Conservation (phyloP, 2,888 invertebrate species). For the Nomada fucata region DNA sequence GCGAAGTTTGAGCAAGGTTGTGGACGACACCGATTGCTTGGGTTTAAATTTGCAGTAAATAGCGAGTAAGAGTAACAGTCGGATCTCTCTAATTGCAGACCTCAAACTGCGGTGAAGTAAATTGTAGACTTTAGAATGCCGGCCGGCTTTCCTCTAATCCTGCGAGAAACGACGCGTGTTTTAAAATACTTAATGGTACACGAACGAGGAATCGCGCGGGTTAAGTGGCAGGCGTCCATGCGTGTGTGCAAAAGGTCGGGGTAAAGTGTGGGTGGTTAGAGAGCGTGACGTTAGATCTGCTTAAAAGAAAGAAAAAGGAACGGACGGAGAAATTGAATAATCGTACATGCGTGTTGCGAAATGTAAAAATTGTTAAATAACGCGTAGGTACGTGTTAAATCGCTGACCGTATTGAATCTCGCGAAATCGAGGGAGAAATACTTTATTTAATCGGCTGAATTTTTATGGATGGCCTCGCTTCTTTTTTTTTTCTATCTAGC, state of each 20-base stretch:
- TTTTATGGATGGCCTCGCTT: too few relatives aligned
- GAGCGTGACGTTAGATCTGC: too few relatives aligned
- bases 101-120: constrained; percentile 18
- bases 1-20: neutral
- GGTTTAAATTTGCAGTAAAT: constrained; percentile 20
- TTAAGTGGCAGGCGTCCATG: neutral
- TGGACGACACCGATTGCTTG: neutral
- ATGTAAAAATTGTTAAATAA: neutral
- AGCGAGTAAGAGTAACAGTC: neutral
- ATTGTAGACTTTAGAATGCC: constrained; percentile 16
- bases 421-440: too few relatives aligned
- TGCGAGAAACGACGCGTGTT: neutral
- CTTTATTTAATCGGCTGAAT: too few relatives aligned
- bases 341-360: neutral
- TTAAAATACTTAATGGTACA: constrained; percentile 6
- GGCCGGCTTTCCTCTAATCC: constrained; percentile 19
- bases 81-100: constrained; percentile 19
- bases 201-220: neutral
- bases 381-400: too few relatives aligned
- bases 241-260: neutral
- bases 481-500: too few relatives aligned
- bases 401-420: too few relatives aligned
- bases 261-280: neutral
- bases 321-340: neutral
- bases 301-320: neutral